Conservation (phyloP, 2,888 invertebrate genomes). For the Dendrolimus pini region DNA sequence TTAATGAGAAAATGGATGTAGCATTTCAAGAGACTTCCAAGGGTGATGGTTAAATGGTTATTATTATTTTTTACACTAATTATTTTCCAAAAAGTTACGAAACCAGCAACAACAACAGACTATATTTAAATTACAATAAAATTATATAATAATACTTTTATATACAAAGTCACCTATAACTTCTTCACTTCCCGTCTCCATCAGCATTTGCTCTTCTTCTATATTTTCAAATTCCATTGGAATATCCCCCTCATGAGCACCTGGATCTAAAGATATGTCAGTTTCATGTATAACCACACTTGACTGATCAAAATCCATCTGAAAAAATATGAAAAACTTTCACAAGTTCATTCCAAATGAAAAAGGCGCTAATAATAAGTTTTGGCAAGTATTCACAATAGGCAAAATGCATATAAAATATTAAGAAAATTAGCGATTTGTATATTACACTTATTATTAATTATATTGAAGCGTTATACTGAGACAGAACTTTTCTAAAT, state of each 20-base stretch:
- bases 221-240: conserved; percentile 60
- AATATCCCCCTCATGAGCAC: conserved; percentile 38
- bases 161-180: conserved; percentile 45
- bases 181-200: conserved; percentile 63
- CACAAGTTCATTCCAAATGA: too few relatives aligned
- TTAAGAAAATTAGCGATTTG: too few relatives aligned
- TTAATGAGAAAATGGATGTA: too few relatives aligned
- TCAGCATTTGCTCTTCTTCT: conserved; percentile 51
- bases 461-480: too few relatives aligned
- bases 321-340: conserved; percentile 3
- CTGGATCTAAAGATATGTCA: conserved; percentile 43
- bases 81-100: neutral
- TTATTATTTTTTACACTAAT: neutral
- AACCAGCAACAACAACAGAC: neutral
- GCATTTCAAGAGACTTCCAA: too few relatives aligned
- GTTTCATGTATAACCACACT: conserved; percentile 46
- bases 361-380: too few relatives aligned
- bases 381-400: too few relatives aligned
- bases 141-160: conserved; percentile 3
- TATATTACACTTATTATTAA: too few relatives aligned
- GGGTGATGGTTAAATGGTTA: too few relatives aligned
- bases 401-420: too few relatives aligned
- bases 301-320: conserved; percentile 63
- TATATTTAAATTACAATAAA: neutral
- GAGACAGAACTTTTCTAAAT: too few relatives aligned